Evolutionary conservation across 2,888 invertebrate genomes (phyloP), one percentile per base, ranked within the genome.

Genomic region (Stictocephala bisonia): DNA sequence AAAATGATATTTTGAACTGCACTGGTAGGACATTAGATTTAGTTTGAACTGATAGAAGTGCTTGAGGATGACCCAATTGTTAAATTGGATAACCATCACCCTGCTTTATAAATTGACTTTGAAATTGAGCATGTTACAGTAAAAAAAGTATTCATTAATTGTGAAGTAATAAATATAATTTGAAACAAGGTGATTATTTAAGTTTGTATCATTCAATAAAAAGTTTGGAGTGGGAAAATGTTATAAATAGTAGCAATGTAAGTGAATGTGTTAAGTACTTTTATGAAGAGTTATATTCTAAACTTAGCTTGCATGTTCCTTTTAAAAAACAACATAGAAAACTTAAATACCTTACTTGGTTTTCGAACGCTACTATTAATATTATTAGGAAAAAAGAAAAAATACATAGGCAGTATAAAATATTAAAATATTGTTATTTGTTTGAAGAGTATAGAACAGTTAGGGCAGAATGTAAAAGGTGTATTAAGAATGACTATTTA

Each of bases 341-440:
- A 53, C n/a, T 24, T 6, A 50, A n/a, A 53, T 53, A 53, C n/a
- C 24, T 4, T 2, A 24, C n/a, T 53, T 53, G 53, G 53, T 53
- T 53, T 53, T 26, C 53, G 2, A 7, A 53, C 13, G 26, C 3
- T 2, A 26, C 26, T 9, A 26, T 26, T 9, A 4, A 13, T 24
- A 24, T 22, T 1, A 53, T 53, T 13, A 3, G n/a, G 6, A 6
- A n/a, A 24, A 53, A 53, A n/a, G 53, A 53, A 26, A 53, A 6
- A 53, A 13, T 53, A 2, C 24, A 27, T 7, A 24, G 26, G n/a
- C 2, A n/a, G 26, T 53, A 53, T 11, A 53, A 26, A 53, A 53
- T 26, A 26, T 24, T 9, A 13, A 53, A 53, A 53, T 9, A 7
- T 11, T 1, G 2, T 26, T 9, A 24, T 24, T 53, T 24, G 2